Percentiles rank a stretch among this genome's conserved stretches.
Conservation (phyloP, 1,140 invertebrate species). For the Scylla paramamosain region DNA sequence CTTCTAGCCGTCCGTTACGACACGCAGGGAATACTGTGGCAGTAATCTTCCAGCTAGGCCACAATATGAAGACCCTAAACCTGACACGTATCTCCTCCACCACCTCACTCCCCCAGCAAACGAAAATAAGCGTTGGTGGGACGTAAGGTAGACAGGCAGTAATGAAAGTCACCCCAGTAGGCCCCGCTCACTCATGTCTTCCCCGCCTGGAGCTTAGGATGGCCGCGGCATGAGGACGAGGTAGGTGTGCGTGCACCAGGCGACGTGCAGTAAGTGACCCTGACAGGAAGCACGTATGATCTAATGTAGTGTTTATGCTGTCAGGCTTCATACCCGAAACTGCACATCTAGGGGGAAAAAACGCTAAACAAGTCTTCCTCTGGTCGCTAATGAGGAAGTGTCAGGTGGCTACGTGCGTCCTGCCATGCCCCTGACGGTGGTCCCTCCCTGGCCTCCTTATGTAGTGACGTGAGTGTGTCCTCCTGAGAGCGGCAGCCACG, state of each 20-base stretch:
- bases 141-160: no score
- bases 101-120: no score
- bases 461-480: neutral
- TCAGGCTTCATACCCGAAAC: neutral
- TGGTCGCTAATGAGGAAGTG: neutral
- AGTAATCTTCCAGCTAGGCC: no score
- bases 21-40: no score
- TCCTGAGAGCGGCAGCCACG: no score
- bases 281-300: neutral
- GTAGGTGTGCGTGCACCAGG: neutral
- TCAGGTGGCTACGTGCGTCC: neutral
- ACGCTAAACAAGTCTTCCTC: no score
- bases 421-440: neutral
- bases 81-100: no score
- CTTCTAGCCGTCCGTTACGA: no score
- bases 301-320: no score
- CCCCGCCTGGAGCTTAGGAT: neutral
- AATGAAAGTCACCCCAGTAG: no score
- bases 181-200: neutral
- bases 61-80: no score
- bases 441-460: constrained; percentile 26
- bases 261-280: neutral
- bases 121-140: no score
- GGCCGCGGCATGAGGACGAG: neutral
- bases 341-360: neutral